Base-by-base conservation (phyloP, 1,140 invertebrate species). In the Plodia interpunctella region DNA sequence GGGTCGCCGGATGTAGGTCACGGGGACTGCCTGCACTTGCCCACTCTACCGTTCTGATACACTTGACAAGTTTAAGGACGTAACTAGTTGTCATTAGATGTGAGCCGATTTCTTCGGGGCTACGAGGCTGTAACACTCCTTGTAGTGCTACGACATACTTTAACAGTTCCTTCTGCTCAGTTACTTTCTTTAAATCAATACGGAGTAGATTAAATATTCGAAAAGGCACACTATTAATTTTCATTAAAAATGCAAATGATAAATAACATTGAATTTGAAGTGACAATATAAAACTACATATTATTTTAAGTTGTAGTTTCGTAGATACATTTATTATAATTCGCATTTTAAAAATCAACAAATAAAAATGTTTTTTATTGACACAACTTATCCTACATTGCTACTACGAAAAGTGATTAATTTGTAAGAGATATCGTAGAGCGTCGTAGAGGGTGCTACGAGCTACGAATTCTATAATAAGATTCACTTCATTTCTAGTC, bases 61-160 rank as follows among this genome's bases (percentile, higher is more conserved):
- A 86, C 83, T 86, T 79, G 81, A 86, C 85, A 88, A 88, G 85
- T 88, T 88, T 88, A 88, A 88, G 85, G 85, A 88, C 85, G 78
- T 83, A 74, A 78, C 68, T 71, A 66, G 55, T 64, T 65, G 60
- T 80, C 72, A 83, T 85, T 82, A 80, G 72, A 63, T 70, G 71
- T 68, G 62, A 58, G 57, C 55, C 60, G 60, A 60, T 63, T 55
- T 60, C 44, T 60, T 53, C 55, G 60, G 58, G 38, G 53, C 56
- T 68, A 69, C 75, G 60, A 51, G 20, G 8, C 10, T 53, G 44
- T 61, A 49, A 38, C 53, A 57, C 44, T 30, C 60, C 32, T 70
- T 70, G 74, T 79, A 83, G 74, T 68, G 51, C 30, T 50, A 38
- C 57, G 38, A 63, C 63, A 60, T 66, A 76, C 15, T 56, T 0